These are phyloP conservation scores for Drosophila ironensis DNA, from an alignment of 1,140 invertebrate genomes.

Conservation along the genomic window DNA sequence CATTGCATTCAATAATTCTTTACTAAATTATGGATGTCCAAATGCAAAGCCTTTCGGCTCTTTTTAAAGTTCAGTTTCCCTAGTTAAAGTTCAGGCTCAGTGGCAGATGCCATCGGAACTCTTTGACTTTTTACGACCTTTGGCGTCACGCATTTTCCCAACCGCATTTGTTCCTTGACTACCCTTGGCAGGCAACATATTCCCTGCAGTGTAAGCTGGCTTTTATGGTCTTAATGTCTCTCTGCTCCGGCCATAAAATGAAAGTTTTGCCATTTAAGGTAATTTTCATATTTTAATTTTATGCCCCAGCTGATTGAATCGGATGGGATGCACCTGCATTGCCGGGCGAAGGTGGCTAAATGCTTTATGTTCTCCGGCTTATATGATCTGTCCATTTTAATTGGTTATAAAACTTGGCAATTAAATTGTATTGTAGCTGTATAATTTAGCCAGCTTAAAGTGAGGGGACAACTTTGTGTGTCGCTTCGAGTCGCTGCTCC, in stretches of 20 bases:
- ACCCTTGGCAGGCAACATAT: conserved; percentile 8
- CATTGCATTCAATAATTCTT: no score
- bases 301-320: conserved; percentile 20
- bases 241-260: conserved; percentile 2
- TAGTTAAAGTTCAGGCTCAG: no score
- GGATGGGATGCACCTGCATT: conserved; percentile 10
- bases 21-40: no score
- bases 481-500: background rate
- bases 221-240: conserved; percentile 22
- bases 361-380: background rate
- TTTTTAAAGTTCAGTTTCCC: background rate
- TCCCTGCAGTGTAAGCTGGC: conserved; percentile 24
- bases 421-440: conserved; percentile 48
- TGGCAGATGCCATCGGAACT: conserved; percentile 7
- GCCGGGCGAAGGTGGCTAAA: background rate
- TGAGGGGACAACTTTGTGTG: conserved; percentile 9
- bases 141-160: conserved; percentile 1
- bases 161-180: background rate
- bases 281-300: conserved; percentile 32
- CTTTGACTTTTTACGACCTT: conserved; percentile 32
- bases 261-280: conserved; percentile 28
- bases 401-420: conserved; percentile 46
- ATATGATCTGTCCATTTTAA: conserved; percentile 18
- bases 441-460: conserved; percentile 46
- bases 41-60: no score